A percentile compares a stretch with the other conserved stretches of the same genome.
Conservation (phyloP, 2,797 vertebrate species). For the Myripristis jacobus region DNA sequence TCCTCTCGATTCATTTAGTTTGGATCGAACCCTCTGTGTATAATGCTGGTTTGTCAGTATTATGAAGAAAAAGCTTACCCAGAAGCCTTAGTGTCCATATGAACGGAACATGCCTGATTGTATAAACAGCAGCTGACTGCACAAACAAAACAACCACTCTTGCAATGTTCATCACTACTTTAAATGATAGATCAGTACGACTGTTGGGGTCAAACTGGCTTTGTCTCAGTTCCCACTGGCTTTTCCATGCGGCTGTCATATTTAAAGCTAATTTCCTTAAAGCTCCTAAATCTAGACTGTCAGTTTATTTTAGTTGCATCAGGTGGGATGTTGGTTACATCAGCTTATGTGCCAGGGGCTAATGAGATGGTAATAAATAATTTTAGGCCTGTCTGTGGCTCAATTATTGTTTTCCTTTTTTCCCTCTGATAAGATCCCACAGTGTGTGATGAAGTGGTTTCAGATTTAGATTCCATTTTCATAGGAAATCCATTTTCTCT, state of each 20-base stretch:
- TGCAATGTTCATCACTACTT: not conserved
- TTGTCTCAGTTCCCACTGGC: not conserved
- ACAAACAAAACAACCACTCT: not conserved
- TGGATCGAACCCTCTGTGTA: too few relatives aligned
- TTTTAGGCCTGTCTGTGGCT: constrained; percentile 52
- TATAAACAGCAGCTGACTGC: not conserved
- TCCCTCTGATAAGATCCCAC: constrained; percentile 41
- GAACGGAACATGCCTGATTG: not conserved
- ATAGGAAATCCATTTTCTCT: constrained; percentile 54
- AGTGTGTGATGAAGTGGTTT: constrained; percentile 42
- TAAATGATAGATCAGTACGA: too few relatives aligned
- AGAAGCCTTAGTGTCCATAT: too few relatives aligned
- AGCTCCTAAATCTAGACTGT: constrained; percentile 2
- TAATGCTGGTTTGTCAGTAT: too few relatives aligned
- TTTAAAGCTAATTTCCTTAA: constrained; percentile 13
- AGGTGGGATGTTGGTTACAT: constrained; percentile 40
- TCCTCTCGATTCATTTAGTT: too few relatives aligned
- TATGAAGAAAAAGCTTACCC: too few relatives aligned
- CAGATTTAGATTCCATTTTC: constrained; percentile 44
- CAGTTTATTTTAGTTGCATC: constrained; percentile 24
- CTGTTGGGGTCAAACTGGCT: too few relatives aligned
- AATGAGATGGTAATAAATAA: constrained; percentile 54
- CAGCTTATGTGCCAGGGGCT: constrained; percentile 45
- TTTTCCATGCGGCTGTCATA: not conserved
- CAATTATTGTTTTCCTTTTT: constrained; percentile 50